Percentiles rank a stretch among this genome's conserved stretches.
Conservation (phyloP, 2,888 invertebrate genomes). For the Smittia sp. region DNA sequence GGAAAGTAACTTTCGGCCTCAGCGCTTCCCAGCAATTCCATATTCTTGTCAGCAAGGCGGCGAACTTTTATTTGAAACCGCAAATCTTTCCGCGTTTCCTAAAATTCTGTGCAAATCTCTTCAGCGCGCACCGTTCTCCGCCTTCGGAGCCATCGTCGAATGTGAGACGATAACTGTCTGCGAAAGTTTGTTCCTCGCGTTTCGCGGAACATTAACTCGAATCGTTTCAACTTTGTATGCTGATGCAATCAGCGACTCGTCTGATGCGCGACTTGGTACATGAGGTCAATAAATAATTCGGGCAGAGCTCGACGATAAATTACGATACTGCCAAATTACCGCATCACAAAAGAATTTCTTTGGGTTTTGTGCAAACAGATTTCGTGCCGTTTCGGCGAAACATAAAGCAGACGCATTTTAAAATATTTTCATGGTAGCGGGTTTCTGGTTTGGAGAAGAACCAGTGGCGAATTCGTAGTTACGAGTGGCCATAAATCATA, state of each 20-base stretch:
- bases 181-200: no score
- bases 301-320: not conserved
- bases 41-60: no score
- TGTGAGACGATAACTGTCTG: not conserved
- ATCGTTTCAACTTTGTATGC: not conserved
- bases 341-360: not conserved
- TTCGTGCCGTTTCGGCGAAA: not conserved
- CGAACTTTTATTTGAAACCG: no score
- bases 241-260: no score
- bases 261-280: no score
- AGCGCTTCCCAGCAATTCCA: no score
- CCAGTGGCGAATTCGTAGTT: no score
- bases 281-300: not conserved
- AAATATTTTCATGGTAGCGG: not conserved
- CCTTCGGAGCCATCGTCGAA: not conserved
- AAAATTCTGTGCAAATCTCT: not conserved
- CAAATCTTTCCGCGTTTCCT: no score
- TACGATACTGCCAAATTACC: not conserved
- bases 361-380: not conserved
- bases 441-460: no score
- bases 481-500: not conserved
- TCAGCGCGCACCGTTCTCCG: not conserved
- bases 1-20: no score
- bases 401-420: slow-evolving; percentile 9
- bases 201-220: not conserved